Evolutionary conservation across 2,797 vertebrate species (phyloP), one percentile per base, ranked within the genome.

Genomic region (Zalophus californianus): DNA sequence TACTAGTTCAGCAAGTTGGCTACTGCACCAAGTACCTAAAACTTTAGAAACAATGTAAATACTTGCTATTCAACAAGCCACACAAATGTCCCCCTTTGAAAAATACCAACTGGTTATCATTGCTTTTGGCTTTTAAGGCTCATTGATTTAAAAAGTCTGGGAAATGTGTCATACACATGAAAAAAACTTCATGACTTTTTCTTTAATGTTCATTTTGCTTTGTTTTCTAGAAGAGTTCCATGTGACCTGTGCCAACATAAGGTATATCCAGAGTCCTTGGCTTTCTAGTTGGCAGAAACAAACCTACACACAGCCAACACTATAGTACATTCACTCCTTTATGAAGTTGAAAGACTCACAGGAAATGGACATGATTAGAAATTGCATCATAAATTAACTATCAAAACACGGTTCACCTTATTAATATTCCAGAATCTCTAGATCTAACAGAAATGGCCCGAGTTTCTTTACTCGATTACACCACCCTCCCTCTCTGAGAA

Each of bases 331-430:
- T 70, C 32, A 48, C 32, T 75, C 2, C 54, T 90, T 80, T 72
- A 72, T 23, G 38, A 72, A 73, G 20, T 0, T 58, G 35, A 64
- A 86, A 73, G 60, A 23, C 35, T 84, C 35, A 35, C 4, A 18
- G 3, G 44, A 82, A 90, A 50, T 32, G 58, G 54, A 70, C 56
- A 25, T 21, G 48, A 60, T 88, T 52, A 60, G 64, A 93, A 84
- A 38, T 66, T 58, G 70, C 35, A 58, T 56, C 50, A 41, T 50
- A 35, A 64, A 25, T 12, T 21, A 23, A 50, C 95, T n/a, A 90
- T 94, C 91, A 90, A 86, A 60, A 83, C 87, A 95, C 91, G 93
- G 91, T 95, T 92, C 86, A 92, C 86, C 90, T 97, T 92, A 97
- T 93, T 96, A 58, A 90, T n/a, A 23, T 29, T 48, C 9, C 25